Conservation (phyloP, 1,140 invertebrate species). For the Artemia franciscana region DNA sequence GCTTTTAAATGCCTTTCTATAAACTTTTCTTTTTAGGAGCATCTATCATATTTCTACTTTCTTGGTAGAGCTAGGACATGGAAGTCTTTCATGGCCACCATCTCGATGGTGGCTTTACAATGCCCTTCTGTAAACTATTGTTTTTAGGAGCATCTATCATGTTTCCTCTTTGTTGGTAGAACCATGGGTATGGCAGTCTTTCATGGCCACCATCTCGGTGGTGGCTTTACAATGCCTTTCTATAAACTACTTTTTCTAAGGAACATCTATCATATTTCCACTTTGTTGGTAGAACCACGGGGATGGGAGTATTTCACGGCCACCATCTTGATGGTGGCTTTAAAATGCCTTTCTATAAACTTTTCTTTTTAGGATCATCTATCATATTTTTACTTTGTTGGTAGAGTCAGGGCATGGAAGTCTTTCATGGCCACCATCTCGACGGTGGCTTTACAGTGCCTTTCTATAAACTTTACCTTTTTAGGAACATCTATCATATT, state of each 20-base stretch:
- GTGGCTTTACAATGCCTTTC: slow-evolving; percentile 86
- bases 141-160: slow-evolving; percentile 82
- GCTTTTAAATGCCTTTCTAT: slow-evolving; percentile 90
- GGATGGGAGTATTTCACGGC: slow-evolving; percentile 86
- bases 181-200: slow-evolving; percentile 88
- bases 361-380: slow-evolving; percentile 64
- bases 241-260: slow-evolving; percentile 83
- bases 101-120: slow-evolving; percentile 82
- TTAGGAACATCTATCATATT: slow-evolving; percentile 87
- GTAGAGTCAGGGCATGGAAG: slow-evolving; percentile 73
- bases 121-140: slow-evolving; percentile 69
- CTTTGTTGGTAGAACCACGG: slow-evolving; percentile 83
- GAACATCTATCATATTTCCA: slow-evolving; percentile 95
- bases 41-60: slow-evolving; percentile 92
- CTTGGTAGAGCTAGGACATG: slow-evolving; percentile 74
- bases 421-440: slow-evolving; percentile 89
- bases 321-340: slow-evolving; percentile 91
- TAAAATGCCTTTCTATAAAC: slow-evolving; percentile 92
- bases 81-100: slow-evolving; percentile 92
- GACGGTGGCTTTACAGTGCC: slow-evolving; percentile 90
- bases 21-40: slow-evolving; percentile 84
- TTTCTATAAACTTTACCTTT: slow-evolving; percentile 73
- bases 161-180: slow-evolving; percentile 91
- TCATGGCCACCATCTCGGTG: slow-evolving; percentile 88
- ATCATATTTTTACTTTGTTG: slow-evolving; percentile 94